Evolutionary conservation across 2,888 invertebrate species (phyloP), one percentile per base, ranked within the genome.

Genomic region (Dendrolimus pini): DNA sequence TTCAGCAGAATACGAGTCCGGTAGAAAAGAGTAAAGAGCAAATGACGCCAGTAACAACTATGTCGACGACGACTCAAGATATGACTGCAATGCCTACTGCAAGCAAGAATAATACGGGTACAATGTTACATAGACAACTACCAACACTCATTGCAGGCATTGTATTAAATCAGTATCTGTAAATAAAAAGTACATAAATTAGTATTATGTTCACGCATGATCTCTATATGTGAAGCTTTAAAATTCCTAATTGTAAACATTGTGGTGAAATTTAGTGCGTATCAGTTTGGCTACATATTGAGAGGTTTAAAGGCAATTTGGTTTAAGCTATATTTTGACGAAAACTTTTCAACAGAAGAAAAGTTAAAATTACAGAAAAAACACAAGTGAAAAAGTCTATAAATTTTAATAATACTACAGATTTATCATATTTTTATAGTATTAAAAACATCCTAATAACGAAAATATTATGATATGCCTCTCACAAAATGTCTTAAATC

Each of bases 1-100:
- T 85, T 8, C 85, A 84, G 62, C 81, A 85, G 64, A 79, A 77
- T 59, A 74, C 68, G n/a, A 80, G 68, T 55, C 72, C 79, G 2
- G 63, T 61, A 59, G 72, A 71, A 53, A 80, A 78, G 69, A 58
- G 69, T 9, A 75, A 72, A 18, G 70, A 74, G 57, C 59, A 65
- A 54, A 72, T 69, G 6, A 72, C 60, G 53, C 68, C 66, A 6
- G 70, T 68, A 18, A 68, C 65, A 14, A 58, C 41, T 10, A 64
- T 59, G 56, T 63, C 52, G 13, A 60, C 58, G 8, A 60, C 59
- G 14, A 59, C 55, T 41, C 60, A 60, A 12, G 41, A 54, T 42
- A 61, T 65, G 55, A 65, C 66, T 13, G 61, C 67, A 56, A 56
- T 59, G 7, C 57, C 59, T 55, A 42, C 70, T 55, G 66, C 59